Evolutionary conservation across 2,113 vertebrate species (phyloP).

Genomic region (Hipposideros armiger): DNA sequence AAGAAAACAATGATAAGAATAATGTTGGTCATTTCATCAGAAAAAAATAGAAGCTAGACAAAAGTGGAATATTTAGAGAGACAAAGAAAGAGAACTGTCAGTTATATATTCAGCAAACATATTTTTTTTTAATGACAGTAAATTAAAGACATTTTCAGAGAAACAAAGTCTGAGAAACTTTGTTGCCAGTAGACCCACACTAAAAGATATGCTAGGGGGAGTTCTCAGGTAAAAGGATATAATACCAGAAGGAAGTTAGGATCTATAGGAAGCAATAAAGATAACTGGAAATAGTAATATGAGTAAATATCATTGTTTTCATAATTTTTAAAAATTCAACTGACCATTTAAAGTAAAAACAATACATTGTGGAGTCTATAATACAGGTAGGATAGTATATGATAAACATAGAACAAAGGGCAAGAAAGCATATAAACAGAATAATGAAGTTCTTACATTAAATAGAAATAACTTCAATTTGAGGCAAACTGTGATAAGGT

Average conservation of each 20-base stretch:
- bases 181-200: not conserved
- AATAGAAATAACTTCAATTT: not conserved
- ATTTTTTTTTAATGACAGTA: conserved; percentile 35
- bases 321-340: not conserved
- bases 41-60: not conserved
- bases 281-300: not conserved
- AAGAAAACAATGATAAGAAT: conserved; percentile 23
- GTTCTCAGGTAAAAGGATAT: not conserved
- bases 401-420: not conserved
- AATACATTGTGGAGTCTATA: not conserved
- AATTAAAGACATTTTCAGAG: conserved; percentile 34
- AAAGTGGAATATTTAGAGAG: conserved; percentile 18
- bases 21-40: not conserved
- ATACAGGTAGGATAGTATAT: not conserved
- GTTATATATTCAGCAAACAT: not conserved
- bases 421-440: not conserved
- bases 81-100: not conserved
- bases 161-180: not conserved
- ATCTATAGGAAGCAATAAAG: not conserved
- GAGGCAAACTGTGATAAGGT: not conserved
- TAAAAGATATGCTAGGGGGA: not conserved
- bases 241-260: not conserved
- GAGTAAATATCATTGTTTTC: not conserved
- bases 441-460: not conserved
- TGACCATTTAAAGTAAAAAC: not conserved